These are phyloP conservation scores for Melanotaenia parkinsoni DNA, from an alignment of 2,797 vertebrate genomes.

Conservation along the genomic window DNA sequence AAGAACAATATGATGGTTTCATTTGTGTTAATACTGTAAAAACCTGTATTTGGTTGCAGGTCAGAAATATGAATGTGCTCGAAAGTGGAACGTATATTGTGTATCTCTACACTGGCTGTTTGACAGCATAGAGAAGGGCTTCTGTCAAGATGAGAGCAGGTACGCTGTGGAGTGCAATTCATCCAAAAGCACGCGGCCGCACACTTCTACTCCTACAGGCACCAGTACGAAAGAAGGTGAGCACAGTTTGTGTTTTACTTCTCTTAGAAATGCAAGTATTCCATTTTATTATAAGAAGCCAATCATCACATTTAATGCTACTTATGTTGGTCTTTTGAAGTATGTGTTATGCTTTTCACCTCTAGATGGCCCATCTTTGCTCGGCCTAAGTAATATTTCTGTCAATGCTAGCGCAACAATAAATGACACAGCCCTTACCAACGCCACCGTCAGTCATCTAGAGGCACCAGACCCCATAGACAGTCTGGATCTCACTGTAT, in stretches of 20 bases:
- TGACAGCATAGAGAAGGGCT: conserved; percentile 94
- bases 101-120: conserved; percentile 94
- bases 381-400: conserved; percentile 95
- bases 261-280: not conserved
- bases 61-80: conserved; percentile 97
- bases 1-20: not conserved
- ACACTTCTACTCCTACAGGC: conserved; percentile 92
- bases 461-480: conserved; percentile 87
- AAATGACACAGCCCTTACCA: conserved; percentile 88
- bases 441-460: conserved; percentile 80
- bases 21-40: not conserved
- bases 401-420: conserved; percentile 85
- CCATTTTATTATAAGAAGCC: not conserved
- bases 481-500: conserved; percentile 86
- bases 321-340: not conserved
- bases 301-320: not conserved
- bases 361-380: conserved; percentile 78
- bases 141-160: conserved; percentile 93
- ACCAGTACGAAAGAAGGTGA: conserved; percentile 80
- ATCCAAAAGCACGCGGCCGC: conserved; percentile 73
- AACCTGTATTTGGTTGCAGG: conserved; percentile 76
- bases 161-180: conserved; percentile 82
- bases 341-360: not conserved
- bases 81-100: conserved; percentile 96
- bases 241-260: not conserved